These are phyloP conservation scores for Ochlodes sylvanus DNA, from an alignment of 2,888 invertebrate species.

Conservation along the genomic window DNA sequence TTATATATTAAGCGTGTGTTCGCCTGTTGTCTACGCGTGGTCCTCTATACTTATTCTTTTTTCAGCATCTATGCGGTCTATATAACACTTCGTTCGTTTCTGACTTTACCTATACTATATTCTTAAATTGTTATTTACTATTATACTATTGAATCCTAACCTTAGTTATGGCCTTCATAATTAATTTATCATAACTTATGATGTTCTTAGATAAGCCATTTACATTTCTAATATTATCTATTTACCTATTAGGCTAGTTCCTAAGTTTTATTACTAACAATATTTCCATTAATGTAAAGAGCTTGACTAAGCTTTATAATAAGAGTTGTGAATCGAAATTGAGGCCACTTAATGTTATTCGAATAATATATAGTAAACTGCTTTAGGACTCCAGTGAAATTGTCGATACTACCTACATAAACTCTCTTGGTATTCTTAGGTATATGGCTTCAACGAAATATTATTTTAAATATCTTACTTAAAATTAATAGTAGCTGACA, in stretches of 20 bases:
- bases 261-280: constrained; percentile 53
- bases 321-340: constrained; percentile 84
- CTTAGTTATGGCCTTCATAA: constrained; percentile 67
- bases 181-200: constrained; percentile 50
- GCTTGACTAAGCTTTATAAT: constrained; percentile 84
- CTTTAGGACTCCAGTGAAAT: constrained; percentile 55
- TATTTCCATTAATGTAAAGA: constrained; percentile 76
- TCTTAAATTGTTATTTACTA: constrained; percentile 51
- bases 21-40: constrained; percentile 23
- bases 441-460: constrained; percentile 28
- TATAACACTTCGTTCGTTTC: constrained; percentile 77
- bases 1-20: not conserved
- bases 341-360: constrained; percentile 77
- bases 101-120: constrained; percentile 56
- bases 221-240: constrained; percentile 63
- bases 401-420: not conserved
- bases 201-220: constrained; percentile 39
- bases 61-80: constrained; percentile 60
- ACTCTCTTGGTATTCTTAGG: not conserved
- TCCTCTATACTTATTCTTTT: constrained; percentile 42
- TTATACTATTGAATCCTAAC: constrained; percentile 53
- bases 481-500: not conserved
- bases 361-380: constrained; percentile 62
- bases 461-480: constrained; percentile 14
- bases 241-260: constrained; percentile 62